Conservation (phyloP, 1,140 invertebrate species). For the Latrodectus geometricus region DNA sequence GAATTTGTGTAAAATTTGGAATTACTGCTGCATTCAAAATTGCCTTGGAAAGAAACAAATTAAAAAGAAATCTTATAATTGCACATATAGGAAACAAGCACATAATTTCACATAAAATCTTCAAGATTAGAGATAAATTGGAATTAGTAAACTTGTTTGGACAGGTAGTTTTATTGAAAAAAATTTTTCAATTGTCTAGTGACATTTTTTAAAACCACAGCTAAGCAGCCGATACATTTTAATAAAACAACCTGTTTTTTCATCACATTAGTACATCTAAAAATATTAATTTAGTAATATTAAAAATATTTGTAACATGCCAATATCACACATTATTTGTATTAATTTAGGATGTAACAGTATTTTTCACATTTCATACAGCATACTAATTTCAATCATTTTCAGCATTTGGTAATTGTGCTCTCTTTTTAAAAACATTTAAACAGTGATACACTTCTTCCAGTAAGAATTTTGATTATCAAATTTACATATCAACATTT, state of each 20-base stretch:
- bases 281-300: too few species aligned
- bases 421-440: background rate
- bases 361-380: background rate
- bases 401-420: too few species aligned
- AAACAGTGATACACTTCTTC: background rate
- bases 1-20: constrained; percentile 7
- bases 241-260: background rate
- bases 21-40: background rate
- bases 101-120: constrained; percentile 13
- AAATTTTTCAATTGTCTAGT: background rate
- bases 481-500: background rate
- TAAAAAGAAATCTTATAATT: background rate
- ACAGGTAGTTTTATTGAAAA: background rate
- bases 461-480: constrained; percentile 3
- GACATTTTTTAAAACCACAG: background rate
- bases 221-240: background rate
- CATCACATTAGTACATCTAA: background rate
- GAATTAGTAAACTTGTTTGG: background rate
- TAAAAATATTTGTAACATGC: too few species aligned
- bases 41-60: constrained; percentile 1
- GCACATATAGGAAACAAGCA: background rate
- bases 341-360: background rate
- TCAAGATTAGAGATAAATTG: background rate
- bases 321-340: too few species aligned
- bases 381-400: too few species aligned